Evolutionary conservation across 2,888 invertebrate species (phyloP).

Genomic region (Prenolepis imparis): DNA sequence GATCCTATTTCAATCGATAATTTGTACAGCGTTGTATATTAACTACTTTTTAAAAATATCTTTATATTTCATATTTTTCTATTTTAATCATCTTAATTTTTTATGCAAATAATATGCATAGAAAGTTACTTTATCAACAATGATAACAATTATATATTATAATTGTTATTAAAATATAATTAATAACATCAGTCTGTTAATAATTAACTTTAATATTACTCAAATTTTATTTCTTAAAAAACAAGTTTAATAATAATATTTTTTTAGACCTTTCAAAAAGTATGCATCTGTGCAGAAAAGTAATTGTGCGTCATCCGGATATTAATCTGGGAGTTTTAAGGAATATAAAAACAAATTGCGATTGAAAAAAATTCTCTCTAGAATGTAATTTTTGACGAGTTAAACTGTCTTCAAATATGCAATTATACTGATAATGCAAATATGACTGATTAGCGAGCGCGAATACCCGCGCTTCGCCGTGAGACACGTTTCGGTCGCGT

Average conservation of each 20-base stretch:
- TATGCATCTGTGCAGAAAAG: neutral
- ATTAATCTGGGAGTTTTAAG: neutral
- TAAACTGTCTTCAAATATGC: neutral
- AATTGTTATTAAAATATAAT: too few relatives aligned
- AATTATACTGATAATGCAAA: too few relatives aligned
- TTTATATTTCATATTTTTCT: neutral
- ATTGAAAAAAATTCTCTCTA: neutral
- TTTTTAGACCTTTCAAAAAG: neutral
- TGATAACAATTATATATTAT: neutral
- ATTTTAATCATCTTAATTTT: neutral
- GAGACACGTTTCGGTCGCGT: slow-evolving; percentile 5
- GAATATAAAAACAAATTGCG: neutral
- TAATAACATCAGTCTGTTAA: neutral
- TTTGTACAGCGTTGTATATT: neutral
- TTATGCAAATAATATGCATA: neutral
- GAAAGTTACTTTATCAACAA: neutral
- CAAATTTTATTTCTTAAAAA: neutral
- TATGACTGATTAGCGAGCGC: neutral
- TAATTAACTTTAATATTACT: neutral
- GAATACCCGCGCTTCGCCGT: neutral
- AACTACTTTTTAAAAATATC: neutral
- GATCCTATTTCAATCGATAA: neutral
- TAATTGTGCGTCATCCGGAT: neutral
- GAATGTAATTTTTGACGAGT: neutral
- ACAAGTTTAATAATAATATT: neutral